Evolutionary conservation across 2,797 vertebrate genomes (phyloP), one percentile per base, ranked within the genome.

Genomic region (Phrynocephalus forsythii): DNA sequence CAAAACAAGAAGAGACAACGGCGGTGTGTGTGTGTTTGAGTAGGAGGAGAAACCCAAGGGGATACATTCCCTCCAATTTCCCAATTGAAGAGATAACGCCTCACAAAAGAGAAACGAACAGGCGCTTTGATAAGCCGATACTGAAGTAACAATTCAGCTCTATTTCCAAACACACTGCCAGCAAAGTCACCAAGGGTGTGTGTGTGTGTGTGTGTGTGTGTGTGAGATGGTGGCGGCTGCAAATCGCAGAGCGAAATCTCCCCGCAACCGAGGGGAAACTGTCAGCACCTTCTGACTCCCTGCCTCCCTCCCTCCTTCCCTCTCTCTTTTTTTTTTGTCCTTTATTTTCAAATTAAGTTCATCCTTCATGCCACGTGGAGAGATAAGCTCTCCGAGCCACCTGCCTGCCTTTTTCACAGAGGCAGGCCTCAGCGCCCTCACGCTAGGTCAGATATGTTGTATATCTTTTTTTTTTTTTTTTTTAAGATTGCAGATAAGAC

Each of bases 291-390:
- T 26, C 16, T 9, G 28, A 67, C 18, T 44, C 71, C 13, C 72
- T 33, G 50, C 6, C 16, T 18, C 33, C 72, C 30, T 8, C 38
- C 44, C 20, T 38, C 38, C 56, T 1, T 60, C 9, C 8, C 56
- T 60, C 9, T 56, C 5, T 56, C 10, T 52, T 38, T 18, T 73
- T 75, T 79, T 56, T 60, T 30, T 3, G 30, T 73, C 83, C 33
- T 84, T 84, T 76, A 75, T 84, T 82, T 88, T 66, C 84, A 86
- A 92, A 90, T 88, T 91, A 89, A 91, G 79, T 90, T 83, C 67
- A 90, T 90, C 90, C 88, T 90, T 90, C 82, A 86, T 87, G 71
- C 86, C 84, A 91, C 86, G 82, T 72, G 73, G 68, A 86, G 22
- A 92, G 86, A 90, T 28, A 89, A 90, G 76, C 56, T 76, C 85